phyloP scores from a whole-genome alignment of 2,113 vertebrate genomes.

The Catharus fuscescens region DNA sequence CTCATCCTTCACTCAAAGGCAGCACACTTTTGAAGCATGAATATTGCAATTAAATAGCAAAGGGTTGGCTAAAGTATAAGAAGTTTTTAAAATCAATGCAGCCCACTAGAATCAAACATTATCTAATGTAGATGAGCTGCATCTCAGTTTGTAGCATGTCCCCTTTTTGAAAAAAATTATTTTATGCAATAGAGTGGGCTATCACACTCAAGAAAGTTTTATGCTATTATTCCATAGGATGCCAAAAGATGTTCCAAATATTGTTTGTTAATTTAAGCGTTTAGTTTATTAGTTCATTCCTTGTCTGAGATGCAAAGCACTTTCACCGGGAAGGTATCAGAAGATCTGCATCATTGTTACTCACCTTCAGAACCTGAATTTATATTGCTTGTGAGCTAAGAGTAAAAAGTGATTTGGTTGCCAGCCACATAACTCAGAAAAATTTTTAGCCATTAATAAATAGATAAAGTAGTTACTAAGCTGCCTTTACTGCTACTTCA shows the following conservation, averaged over 20 bases:
- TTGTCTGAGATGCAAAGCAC: background rate
- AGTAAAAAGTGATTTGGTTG: background rate
- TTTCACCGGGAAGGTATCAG: background rate
- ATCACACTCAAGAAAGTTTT: background rate
- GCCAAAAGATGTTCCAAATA: background rate
- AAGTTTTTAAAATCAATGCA: background rate
- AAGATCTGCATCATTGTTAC: background rate
- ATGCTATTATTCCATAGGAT: background rate
- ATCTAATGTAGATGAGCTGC: background rate
- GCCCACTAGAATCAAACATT: background rate
- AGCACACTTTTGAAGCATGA: background rate
- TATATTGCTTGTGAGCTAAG: background rate
- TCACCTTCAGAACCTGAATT: background rate
- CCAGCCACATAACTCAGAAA: background rate
- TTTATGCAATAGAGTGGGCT: background rate
- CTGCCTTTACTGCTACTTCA: background rate
- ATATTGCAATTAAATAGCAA: background rate
- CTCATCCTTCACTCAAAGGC: background rate
- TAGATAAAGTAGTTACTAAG: background rate
- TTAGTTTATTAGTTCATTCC: background rate
- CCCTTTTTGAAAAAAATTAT: background rate
- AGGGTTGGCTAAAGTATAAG: background rate
- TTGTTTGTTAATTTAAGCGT: background rate
- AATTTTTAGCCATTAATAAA: background rate
- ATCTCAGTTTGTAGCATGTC: background rate